Evolutionary conservation across 1,140 invertebrate species (phyloP).

Genomic region (Pseudomyrmex sp.): DNA sequence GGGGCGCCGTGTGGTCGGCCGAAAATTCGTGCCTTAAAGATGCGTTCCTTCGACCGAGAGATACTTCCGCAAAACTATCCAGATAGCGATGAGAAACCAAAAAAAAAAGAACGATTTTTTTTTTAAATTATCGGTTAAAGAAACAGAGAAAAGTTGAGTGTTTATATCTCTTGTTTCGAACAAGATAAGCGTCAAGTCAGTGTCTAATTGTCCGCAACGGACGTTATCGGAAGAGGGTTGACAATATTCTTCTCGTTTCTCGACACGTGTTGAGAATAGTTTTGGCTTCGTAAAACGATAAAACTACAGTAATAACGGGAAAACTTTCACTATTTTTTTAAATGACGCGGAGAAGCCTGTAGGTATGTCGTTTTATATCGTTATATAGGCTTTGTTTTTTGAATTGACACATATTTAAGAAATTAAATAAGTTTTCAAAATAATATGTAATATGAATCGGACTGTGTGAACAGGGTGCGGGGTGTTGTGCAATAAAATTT

Average conservation of each 20-base stretch:
- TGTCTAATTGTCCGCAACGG: background rate
- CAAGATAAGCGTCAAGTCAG: conserved; percentile 1
- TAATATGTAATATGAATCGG: too few relatives aligned
- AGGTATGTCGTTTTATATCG: background rate
- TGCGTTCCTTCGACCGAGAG: conserved; percentile 3
- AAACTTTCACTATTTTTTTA: conserved; percentile 58
- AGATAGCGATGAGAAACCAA: background rate
- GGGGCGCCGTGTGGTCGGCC: conserved; percentile 43
- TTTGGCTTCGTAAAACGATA: conserved; percentile 71
- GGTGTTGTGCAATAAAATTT: too few relatives aligned
- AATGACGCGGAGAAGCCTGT: conserved; percentile 1
- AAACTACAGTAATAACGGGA: conserved; percentile 73
- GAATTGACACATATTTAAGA: background rate
- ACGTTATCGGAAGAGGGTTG: conserved; percentile 28
- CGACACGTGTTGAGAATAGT: conserved; percentile 73
- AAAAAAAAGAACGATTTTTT: conserved; percentile 9
- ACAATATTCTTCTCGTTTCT: conserved; percentile 56
- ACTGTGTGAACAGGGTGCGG: too few relatives aligned
- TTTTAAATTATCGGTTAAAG: background rate
- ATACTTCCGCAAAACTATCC: conserved; percentile 63
- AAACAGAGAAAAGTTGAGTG: background rate
- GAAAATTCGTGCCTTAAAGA: conserved; percentile 32
- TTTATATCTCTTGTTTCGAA: background rate
- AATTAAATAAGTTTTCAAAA: background rate
- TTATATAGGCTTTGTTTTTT: too few relatives aligned